Evolutionary conservation across 2,797 vertebrate genomes (phyloP).

Genomic region (Arrhamphus sclerolepis): DNA sequence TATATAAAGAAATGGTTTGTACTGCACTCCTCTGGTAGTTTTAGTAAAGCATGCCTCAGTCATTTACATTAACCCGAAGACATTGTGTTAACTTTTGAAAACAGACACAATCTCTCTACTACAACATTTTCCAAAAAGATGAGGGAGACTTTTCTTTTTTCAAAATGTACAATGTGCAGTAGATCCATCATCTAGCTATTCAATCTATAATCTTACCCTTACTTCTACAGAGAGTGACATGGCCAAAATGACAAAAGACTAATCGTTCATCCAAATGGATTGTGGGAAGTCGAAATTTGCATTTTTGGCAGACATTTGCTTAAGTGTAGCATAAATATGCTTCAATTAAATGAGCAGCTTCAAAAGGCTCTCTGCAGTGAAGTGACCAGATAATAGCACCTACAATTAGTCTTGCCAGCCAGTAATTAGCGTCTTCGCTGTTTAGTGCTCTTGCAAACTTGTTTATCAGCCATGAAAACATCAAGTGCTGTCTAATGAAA

Average conservation of each 20-base stretch:
- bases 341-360: constrained; percentile 45
- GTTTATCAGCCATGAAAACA: constrained; percentile 51
- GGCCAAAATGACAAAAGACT: constrained; percentile 21
- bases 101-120: no score
- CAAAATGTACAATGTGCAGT: no score
- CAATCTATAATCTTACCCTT: constrained; percentile 8
- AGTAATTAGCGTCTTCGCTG: constrained; percentile 64
- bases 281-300: constrained; percentile 29
- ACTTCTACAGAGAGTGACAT: constrained; percentile 9
- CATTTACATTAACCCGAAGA: no score
- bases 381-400: constrained; percentile 60
- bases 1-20: no score
- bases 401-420: constrained; percentile 69
- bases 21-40: no score
- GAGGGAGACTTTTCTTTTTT: no score
- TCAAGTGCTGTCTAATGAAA: constrained; percentile 46
- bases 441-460: constrained; percentile 39
- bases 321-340: constrained; percentile 37
- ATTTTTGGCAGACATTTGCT: constrained; percentile 43
- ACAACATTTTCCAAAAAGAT: no score
- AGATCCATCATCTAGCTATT: no score
- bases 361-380: constrained; percentile 49
- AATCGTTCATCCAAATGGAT: constrained; percentile 24
- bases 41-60: no score
- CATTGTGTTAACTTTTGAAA: no score